Evolutionary conservation across 2,888 invertebrate species (phyloP), one percentile per base, ranked within the genome.

Genomic region (Creontiades dilutus): DNA sequence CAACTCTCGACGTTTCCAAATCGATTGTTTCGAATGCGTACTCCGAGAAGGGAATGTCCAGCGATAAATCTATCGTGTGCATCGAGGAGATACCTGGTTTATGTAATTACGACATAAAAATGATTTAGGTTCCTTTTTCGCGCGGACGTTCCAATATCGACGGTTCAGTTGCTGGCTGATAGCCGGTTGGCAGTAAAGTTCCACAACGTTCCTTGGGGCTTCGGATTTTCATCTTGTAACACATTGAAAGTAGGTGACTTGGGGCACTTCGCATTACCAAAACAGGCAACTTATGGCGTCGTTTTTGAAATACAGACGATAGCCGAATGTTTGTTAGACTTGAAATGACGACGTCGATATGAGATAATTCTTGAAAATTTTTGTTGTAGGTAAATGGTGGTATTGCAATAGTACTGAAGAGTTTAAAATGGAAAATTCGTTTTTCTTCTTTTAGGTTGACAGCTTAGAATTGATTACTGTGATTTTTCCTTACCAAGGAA

Each of bases 111-210:
- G 61, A n/a, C 61, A 19, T 61, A 19, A 61, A 52, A 19, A 19
- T 61, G 61, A 61, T 61, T 61, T 19, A 61, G 19, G 61, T 3
- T 61, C 61, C 19, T 61, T 16, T 19, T 61, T 61, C 61, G 61
- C n/a, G 19, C 3, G 61, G 61, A 61, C 61, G 61, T 61, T 61
- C 61, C n/a, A 61, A 61, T 61, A 61, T 61, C 19, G 61, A 61
- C 16, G 12, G 19, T 61, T 2, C 19, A 9, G 61, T 19, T 19
- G n/a, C 61, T 9, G n/a, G 61, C 19, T 9, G 61, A 61, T 3
- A 2, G 61, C 61, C 19, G 61, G n/a, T 61, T 16, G 16, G 19
- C 16, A 14, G 37, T n/a, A 19, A 61, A 19, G 61, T n/a, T 61
- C 9, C 19, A 61, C n/a, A n/a, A 37, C 19, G 61, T 19, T 14